Evolutionary conservation across 2,888 invertebrate species (phyloP).

Genomic region (Prosopocoilus inquinatus): DNA sequence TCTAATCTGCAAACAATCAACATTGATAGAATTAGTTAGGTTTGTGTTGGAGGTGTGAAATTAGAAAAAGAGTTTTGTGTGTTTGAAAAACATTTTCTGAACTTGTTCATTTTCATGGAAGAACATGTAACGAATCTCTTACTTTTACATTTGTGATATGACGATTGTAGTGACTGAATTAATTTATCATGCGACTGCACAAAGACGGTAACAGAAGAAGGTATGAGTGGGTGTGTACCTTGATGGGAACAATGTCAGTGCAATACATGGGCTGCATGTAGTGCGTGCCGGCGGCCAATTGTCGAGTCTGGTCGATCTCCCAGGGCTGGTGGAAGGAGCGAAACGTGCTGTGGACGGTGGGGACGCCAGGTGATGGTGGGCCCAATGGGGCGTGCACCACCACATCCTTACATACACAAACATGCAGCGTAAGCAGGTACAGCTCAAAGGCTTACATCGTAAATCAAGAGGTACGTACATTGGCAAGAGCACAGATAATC

Average conservation of each 20-base stretch:
- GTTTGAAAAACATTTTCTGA: too few species aligned
- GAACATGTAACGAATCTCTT: too few species aligned
- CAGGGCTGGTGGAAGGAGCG: constrained; percentile 67
- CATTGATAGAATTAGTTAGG: too few species aligned
- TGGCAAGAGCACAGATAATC: constrained; percentile 26
- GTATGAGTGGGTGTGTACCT: constrained; percentile 46
- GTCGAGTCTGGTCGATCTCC: constrained; percentile 64
- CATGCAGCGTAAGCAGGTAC: constrained; percentile 48
- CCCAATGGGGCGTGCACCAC: constrained; percentile 51
- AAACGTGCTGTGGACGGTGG: constrained; percentile 54
- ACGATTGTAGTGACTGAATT: neutral
- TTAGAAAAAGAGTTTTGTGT: too few species aligned
- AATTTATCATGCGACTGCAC: constrained; percentile 19
- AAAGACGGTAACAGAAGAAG: constrained; percentile 15
- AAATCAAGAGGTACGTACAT: constrained; percentile 12
- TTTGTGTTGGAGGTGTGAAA: too few species aligned
- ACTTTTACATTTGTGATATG: too few species aligned
- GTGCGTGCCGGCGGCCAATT: constrained; percentile 47
- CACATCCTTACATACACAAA: constrained; percentile 53
- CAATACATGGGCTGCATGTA: constrained; percentile 48
- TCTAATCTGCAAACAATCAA: constrained; percentile 61
- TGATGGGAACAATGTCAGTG: constrained; percentile 58
- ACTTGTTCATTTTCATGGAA: too few species aligned
- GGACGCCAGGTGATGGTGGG: constrained; percentile 48
- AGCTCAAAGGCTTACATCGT: constrained; percentile 21